phyloP scores from a whole-genome alignment of 2,888 invertebrate genomes.

The Chrysolina americana region DNA sequence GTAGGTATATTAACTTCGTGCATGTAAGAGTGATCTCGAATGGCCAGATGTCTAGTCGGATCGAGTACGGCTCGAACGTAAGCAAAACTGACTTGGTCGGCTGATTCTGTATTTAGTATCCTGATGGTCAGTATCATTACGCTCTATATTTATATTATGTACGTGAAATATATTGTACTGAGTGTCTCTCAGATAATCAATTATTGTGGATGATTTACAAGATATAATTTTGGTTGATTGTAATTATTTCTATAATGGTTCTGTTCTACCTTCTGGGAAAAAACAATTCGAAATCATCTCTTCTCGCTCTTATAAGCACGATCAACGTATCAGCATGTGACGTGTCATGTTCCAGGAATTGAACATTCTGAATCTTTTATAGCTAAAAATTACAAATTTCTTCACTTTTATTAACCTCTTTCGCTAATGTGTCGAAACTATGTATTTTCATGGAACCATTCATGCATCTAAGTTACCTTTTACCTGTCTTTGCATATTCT shows the following conservation, averaged over 20 bases:
- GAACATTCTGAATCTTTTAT: too few relatives aligned
- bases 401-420: too few relatives aligned
- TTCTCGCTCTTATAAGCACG: too few relatives aligned
- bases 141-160: conserved; percentile 57
- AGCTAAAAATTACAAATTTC: too few relatives aligned
- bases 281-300: conserved; percentile 23
- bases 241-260: not conserved
- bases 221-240: not conserved
- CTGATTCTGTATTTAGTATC: conserved; percentile 62
- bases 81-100: conserved; percentile 57
- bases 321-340: too few relatives aligned
- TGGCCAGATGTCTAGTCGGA: conserved; percentile 57
- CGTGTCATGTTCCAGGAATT: too few relatives aligned
- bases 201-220: not conserved
- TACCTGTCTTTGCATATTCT: too few relatives aligned
- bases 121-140: conserved; percentile 61
- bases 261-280: not conserved
- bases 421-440: too few relatives aligned
- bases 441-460: too few relatives aligned
- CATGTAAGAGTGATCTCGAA: conserved; percentile 64
- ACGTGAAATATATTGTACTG: conserved; percentile 45
- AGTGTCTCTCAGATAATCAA: conserved; percentile 37
- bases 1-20: conserved; percentile 64
- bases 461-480: too few relatives aligned
- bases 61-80: conserved; percentile 50